A percentile compares a stretch with the other conserved stretches of the same genome.
Conservation (phyloP, 2,113 vertebrate species). For the Istiophorus platypterus region DNA sequence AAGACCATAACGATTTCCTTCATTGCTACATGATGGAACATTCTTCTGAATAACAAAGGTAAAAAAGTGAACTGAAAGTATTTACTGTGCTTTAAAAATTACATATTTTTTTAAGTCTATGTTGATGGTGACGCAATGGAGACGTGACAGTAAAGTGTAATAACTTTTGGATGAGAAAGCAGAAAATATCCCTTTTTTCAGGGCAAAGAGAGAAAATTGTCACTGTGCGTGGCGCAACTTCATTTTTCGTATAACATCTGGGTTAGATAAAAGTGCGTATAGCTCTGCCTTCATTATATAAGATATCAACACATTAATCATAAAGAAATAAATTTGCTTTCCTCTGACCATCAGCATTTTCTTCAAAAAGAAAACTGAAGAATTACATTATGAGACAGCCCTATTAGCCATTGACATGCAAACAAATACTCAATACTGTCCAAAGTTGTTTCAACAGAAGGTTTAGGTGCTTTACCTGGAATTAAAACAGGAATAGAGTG, state of each 20-base stretch:
- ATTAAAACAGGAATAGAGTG: neutral
- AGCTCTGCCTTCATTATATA: neutral
- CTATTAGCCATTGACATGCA: constrained; percentile 2
- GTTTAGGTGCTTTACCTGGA: neutral
- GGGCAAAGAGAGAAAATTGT: neutral
- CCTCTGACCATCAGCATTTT: constrained; percentile 1
- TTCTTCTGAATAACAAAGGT: neutral
- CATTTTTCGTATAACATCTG: neutral
- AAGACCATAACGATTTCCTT: neutral
- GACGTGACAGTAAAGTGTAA: neutral
- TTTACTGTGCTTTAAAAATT: neutral
- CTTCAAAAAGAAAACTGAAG: neutral
- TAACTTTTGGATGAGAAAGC: neutral
- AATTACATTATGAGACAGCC: neutral
- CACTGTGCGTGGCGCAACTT: neutral
- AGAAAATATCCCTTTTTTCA: constrained; percentile 8
- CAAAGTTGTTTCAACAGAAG: neutral
- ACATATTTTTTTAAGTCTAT: neutral
- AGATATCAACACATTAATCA: neutral
- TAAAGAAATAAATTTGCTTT: neutral
- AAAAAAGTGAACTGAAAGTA: neutral
- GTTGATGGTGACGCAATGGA: neutral
- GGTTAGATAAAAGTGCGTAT: neutral
- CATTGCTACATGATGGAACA: neutral
- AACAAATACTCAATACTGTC: neutral